These are phyloP conservation scores for Blastobasis lacticolella DNA, from an alignment of 2,888 invertebrate species.

Conservation along the genomic window DNA sequence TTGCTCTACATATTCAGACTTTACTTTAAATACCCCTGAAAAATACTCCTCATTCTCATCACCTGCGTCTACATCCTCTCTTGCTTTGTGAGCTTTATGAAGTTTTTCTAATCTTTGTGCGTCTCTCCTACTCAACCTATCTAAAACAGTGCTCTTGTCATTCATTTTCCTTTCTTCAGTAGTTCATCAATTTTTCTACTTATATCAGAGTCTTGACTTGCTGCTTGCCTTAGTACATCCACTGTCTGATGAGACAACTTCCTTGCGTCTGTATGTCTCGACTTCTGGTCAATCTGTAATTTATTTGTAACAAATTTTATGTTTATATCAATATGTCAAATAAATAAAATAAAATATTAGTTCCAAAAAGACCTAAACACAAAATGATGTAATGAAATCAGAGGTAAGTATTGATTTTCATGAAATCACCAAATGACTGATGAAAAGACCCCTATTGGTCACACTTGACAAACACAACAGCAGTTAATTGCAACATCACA, in stretches of 20 bases:
- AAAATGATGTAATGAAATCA: no score
- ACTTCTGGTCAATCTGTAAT: conserved; percentile 51
- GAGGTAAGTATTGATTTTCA: no score
- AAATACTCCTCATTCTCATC: conserved; percentile 82
- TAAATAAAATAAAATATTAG: conserved; percentile 2
- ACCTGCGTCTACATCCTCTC: conserved; percentile 75
- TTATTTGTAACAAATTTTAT: no score
- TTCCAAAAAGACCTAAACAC: no score
- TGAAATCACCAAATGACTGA: no score
- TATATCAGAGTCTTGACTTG: conserved; percentile 56
- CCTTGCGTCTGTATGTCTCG: conserved; percentile 51
- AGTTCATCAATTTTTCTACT: conserved; percentile 64
- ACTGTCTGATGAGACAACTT: conserved; percentile 37
- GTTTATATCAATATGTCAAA: background rate
- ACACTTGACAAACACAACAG: background rate
- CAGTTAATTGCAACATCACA: conserved; percentile 4
- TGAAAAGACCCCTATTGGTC: no score
- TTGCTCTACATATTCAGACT: conserved; percentile 78
- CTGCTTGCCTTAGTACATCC: conserved; percentile 61
- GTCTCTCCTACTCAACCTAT: conserved; percentile 72
- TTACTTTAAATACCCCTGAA: conserved; percentile 78
- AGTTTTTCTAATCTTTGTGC: conserved; percentile 78
- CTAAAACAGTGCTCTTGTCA: conserved; percentile 58
- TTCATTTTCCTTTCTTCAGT: conserved; percentile 59
- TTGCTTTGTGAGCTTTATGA: conserved; percentile 77